A percentile compares a stretch with the other conserved stretches of the same genome.
These are phyloP conservation scores for Tinamus major DNA, from an alignment of 2,797 vertebrate species.

Conservation along the genomic window DNA sequence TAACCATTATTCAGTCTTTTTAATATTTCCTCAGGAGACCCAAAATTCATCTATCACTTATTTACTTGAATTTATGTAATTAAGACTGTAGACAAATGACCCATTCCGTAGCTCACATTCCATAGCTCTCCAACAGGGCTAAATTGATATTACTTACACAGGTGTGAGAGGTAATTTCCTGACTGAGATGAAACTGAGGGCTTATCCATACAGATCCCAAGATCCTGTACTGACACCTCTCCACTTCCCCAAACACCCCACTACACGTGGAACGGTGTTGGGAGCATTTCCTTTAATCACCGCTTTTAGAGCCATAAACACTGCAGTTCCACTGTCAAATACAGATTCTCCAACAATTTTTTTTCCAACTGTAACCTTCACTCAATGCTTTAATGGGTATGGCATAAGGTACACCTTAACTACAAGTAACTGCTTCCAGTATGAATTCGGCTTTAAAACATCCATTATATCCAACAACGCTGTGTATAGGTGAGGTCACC, in stretches of 20 bases:
- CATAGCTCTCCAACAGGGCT: background rate
- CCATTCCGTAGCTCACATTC: background rate
- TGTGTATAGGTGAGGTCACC: background rate
- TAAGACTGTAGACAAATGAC: background rate
- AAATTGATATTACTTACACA: background rate
- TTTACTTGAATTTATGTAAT: background rate
- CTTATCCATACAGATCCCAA: background rate
- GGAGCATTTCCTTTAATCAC: background rate
- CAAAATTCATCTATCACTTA: background rate
- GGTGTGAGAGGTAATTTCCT: background rate
- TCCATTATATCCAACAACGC: background rate
- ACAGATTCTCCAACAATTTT: background rate
- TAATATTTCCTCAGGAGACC: background rate
- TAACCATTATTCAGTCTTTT: background rate
- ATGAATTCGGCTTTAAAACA: background rate
- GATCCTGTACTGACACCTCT: background rate
- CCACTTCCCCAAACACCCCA: background rate
- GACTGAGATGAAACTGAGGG: fast-evolving
- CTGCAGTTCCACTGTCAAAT: background rate
- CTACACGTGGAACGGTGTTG: fast-evolving
- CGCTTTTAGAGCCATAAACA: background rate
- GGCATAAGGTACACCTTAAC: background rate
- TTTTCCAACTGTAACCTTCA: fast-evolving
- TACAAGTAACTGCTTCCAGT: background rate
- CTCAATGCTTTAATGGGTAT: background rate